Evolutionary conservation across 2,888 invertebrate species (phyloP).

Genomic region (Agrotis clavis): DNA sequence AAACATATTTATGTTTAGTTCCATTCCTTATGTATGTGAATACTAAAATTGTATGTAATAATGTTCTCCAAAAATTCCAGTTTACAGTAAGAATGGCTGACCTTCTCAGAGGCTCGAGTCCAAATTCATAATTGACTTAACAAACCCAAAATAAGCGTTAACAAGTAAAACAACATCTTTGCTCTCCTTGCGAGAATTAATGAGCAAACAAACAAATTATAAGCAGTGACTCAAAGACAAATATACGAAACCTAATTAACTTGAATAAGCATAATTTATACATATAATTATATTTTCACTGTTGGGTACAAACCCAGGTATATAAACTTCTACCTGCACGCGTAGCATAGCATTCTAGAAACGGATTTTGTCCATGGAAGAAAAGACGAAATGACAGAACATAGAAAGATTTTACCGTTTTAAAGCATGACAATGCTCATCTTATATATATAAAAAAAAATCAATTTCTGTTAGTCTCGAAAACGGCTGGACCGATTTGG

Average conservation of each 20-base stretch:
- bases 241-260: slow-evolving; percentile 27
- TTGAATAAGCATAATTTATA: background rate
- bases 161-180: slow-evolving; percentile 13
- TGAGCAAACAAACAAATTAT: slow-evolving; percentile 14
- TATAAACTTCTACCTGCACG: too few relatives aligned
- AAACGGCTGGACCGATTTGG: too few relatives aligned
- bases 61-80: background rate
- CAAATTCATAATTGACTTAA: background rate
- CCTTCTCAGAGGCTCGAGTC: background rate
- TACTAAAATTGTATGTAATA: background rate
- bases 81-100: background rate
- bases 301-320: background rate
- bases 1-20: too few relatives aligned
- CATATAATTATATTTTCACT: background rate
- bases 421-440: too few relatives aligned
- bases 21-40: too few relatives aligned
- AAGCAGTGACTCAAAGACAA: slow-evolving; percentile 11
- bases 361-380: too few relatives aligned
- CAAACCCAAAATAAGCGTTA: slow-evolving; percentile 7
- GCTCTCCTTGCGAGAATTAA: slow-evolving; percentile 21
- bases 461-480: too few relatives aligned
- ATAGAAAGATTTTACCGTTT: too few relatives aligned
- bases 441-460: too few relatives aligned
- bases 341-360: too few relatives aligned
- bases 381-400: too few relatives aligned